These are phyloP conservation scores for Ochropleura leucogaster DNA, from an alignment of 2,888 invertebrate genomes.

Conservation along the genomic window DNA sequence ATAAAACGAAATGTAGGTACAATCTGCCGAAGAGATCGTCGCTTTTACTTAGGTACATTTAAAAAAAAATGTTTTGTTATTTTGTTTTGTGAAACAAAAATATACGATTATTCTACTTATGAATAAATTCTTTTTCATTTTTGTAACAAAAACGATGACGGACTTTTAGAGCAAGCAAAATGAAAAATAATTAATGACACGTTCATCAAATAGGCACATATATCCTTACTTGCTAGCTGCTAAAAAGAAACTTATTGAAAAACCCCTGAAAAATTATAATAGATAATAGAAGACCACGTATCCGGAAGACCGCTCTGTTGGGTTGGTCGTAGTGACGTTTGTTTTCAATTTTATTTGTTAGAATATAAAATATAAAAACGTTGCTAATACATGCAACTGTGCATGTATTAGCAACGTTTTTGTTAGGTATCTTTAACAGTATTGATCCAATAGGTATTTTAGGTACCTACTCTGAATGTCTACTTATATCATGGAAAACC, in stretches of 20 bases:
- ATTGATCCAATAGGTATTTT: not conserved
- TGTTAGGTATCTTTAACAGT: not conserved
- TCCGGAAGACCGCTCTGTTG: not conserved
- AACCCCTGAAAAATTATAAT: not conserved
- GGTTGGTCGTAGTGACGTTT: not conserved
- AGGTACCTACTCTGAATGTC: not conserved
- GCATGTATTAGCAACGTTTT: not conserved
- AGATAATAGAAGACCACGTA: not conserved
- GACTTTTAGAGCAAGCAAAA: no score
- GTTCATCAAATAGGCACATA: not conserved
- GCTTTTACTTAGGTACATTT: no score
- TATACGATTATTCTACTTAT: no score
- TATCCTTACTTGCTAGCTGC: not conserved
- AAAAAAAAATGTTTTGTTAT: no score
- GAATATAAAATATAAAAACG: no score
- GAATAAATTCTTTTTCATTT: no score
- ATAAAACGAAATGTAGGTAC: no score
- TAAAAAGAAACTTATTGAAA: not conserved
- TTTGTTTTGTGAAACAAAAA: no score
- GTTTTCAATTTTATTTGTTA: not conserved
- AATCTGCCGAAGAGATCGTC: no score
- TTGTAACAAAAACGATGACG: no score
- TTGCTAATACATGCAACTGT: no score
- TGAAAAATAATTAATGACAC: no score
- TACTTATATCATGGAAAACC: not conserved